Evolutionary conservation across 2,888 invertebrate species (phyloP).

Genomic region (Leptopterna dolabrata): DNA sequence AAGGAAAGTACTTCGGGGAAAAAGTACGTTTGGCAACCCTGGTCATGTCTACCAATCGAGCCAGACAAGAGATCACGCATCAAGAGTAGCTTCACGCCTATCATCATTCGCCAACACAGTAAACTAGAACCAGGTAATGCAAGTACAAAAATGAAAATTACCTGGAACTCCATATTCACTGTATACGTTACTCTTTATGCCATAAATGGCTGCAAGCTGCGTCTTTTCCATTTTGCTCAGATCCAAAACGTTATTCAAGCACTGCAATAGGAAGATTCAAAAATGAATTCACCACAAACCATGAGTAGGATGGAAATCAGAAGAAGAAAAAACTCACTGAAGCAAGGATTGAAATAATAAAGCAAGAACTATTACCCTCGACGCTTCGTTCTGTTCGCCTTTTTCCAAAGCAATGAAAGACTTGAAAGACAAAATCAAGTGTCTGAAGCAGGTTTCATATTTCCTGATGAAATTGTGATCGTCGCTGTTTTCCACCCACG

Average conservation of each 20-base stretch:
- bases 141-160: background rate
- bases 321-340: no score
- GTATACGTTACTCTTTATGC: background rate
- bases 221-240: background rate
- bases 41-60: no score
- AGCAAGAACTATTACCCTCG: background rate
- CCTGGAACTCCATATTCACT: conserved; percentile 36
- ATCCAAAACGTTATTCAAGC: background rate
- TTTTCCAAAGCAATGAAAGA: background rate
- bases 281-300: no score
- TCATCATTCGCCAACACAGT: no score
- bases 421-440: conserved; percentile 18
- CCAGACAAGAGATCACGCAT: no score
- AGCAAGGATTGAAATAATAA: background rate
- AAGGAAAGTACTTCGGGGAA: no score
- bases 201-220: conserved; percentile 17
- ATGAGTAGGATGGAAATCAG: no score
- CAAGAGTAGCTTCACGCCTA: no score
- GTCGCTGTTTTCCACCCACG: conserved; percentile 9
- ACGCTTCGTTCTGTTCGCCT: background rate
- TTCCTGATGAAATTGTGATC: conserved; percentile 25
- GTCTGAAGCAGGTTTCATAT: conserved; percentile 9
- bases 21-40: no score
- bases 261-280: background rate
- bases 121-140: no score